A percentile compares a stretch with the other conserved stretches of the same genome.
Evolutionary conservation across 2,888 invertebrate species (phyloP).

Genomic region (Ganaspis brasiliensis): DNA sequence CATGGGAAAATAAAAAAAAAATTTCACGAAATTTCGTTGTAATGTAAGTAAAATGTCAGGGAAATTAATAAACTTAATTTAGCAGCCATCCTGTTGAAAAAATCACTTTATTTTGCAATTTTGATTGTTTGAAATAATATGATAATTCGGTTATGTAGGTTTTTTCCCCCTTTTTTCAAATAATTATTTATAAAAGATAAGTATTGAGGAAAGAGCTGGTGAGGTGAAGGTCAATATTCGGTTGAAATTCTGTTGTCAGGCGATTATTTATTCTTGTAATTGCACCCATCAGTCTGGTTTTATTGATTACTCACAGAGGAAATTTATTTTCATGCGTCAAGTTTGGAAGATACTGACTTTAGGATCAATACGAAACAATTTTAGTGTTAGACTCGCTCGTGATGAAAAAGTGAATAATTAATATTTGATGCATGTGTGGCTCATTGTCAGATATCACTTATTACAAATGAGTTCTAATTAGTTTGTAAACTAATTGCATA

Average conservation of each 20-base stretch:
- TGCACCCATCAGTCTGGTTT: no score
- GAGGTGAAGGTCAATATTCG: conserved; percentile 4
- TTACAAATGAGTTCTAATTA: conserved; percentile 18
- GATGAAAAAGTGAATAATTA: background rate
- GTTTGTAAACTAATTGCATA: conserved; percentile 18
- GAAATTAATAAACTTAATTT: no score
- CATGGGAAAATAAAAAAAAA: no score
- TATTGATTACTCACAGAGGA: no score
- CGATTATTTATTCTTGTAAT: background rate
- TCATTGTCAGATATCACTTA: conserved; percentile 9
- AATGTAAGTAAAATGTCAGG: no score
- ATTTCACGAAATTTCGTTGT: no score
- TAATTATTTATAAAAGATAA: background rate
- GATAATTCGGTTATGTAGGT: no score
- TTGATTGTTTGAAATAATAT: no score
- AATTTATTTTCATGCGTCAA: background rate
- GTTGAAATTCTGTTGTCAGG: background rate
- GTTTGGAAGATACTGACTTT: background rate
- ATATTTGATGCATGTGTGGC: background rate
- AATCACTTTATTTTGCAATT: no score
- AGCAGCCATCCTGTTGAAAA: no score
- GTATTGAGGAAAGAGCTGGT: background rate
- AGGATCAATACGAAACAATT: background rate
- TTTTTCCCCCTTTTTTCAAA: no score
- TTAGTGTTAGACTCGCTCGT: background rate